These are phyloP conservation scores for Rhinolophus ferrumequinum DNA, from an alignment of 2,113 vertebrate genomes.

Conservation along the genomic window DNA sequence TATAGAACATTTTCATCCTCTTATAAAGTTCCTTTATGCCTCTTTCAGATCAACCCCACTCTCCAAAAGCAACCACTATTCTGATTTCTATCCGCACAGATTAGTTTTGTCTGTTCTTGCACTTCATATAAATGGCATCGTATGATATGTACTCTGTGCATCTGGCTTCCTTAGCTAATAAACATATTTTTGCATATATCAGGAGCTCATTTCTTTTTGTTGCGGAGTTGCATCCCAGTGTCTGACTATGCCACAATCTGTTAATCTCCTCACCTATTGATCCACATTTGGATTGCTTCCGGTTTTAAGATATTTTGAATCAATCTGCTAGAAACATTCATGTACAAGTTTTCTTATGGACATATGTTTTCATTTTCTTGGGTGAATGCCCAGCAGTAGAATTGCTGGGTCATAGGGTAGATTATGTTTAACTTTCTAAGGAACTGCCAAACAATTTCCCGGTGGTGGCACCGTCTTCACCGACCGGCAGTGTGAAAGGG, in stretches of 20 bases:
- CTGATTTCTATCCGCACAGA: background rate
- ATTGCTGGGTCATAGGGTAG: background rate
- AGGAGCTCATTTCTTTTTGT: background rate
- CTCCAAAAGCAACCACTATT: background rate
- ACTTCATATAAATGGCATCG: background rate
- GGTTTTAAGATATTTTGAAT: slow-evolving; percentile 19
- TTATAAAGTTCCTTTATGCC: background rate
- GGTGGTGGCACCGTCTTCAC: background rate
- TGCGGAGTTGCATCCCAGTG: background rate
- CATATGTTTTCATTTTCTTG: slow-evolving; percentile 9
- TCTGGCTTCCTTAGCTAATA: background rate
- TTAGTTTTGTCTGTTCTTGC: background rate
- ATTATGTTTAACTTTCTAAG: background rate
- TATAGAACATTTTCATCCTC: background rate
- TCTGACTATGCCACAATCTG: background rate
- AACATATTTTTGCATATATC: background rate
- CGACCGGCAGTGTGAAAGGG: background rate
- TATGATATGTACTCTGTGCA: background rate
- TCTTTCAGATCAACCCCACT: background rate
- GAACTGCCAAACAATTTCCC: background rate
- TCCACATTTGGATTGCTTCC: background rate
- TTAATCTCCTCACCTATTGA: background rate
- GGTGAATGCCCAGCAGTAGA: background rate
- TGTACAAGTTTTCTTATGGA: background rate
- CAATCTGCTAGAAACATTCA: background rate